Conservation (phyloP, 2,113 vertebrate genomes). For the Bufo bufo region DNA sequence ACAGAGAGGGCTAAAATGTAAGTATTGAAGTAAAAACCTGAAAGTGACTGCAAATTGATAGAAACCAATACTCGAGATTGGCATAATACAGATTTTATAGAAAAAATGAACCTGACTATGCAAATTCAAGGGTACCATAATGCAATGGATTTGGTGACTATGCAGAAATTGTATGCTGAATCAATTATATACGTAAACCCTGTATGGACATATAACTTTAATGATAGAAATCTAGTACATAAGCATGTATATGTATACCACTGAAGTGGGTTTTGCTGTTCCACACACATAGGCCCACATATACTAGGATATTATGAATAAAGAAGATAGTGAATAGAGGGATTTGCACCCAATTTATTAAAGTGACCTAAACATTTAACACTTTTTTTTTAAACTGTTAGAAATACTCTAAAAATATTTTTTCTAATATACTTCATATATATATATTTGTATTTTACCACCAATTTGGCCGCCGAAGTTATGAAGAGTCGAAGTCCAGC, state of each 20-base stretch:
- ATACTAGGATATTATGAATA: no score
- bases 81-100: neutral
- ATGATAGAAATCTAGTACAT: neutral
- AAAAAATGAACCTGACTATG: neutral
- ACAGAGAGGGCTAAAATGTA: constrained; percentile 6
- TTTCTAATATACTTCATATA: no score
- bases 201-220: neutral
- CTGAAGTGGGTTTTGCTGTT: neutral
- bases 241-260: neutral
- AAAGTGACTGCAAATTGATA: neutral
- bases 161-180: neutral
- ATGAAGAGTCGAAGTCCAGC: no score
- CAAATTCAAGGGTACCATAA: neutral
- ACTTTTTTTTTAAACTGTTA: no score
- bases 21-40: neutral
- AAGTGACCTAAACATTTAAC: no score
- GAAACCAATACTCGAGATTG: no score
- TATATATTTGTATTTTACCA: no score
- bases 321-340: no score
- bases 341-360: no score
- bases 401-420: no score
- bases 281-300: neutral
- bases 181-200: neutral
- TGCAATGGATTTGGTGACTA: neutral
- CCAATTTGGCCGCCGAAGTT: no score